Conservation (phyloP, 2,113 vertebrate genomes). For the human (Homo sapiens) region GRCh38 chr13:44200501-44201000, state of each 20-base stretch:
- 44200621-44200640: not conserved
- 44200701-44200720: not conserved
- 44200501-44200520: not conserved
- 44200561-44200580: fast-evolving
- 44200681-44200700: not conserved
- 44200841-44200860: not conserved
- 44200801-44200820: not conserved
- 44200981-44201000: not conserved
- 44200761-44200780: not conserved
- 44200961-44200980: not conserved
- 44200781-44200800: not conserved
- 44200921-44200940: not conserved
- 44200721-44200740: not conserved
- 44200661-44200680: not conserved
- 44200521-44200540: not conserved
- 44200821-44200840: not conserved
- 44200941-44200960: not conserved
- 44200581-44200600: not conserved
- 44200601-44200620: not conserved
- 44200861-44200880: fast-evolving
- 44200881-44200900: not conserved
- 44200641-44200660: not conserved
- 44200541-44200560: not conserved
- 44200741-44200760: not conserved
- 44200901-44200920: not conserved